Conservation (phyloP, 2,888 invertebrate genomes). For the Campoplex capitator region DNA sequence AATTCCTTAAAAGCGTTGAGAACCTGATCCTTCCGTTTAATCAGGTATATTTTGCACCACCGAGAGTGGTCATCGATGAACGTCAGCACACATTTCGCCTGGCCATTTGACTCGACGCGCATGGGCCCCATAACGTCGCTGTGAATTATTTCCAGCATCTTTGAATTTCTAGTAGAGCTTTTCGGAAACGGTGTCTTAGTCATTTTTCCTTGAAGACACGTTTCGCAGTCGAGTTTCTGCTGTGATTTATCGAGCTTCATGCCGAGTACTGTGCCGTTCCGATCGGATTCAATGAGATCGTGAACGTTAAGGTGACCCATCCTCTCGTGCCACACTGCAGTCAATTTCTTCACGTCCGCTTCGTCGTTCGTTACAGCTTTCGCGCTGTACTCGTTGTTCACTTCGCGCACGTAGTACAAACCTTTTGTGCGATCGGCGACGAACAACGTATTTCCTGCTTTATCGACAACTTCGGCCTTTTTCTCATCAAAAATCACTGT, state of each 20-base stretch:
- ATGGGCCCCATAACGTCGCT: background rate
- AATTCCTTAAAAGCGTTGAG: conserved; percentile 68
- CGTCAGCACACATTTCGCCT: conserved; percentile 69
- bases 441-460: background rate
- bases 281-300: too few species aligned
- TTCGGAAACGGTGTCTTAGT: background rate
- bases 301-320: too few species aligned
- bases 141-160: conserved; percentile 19
- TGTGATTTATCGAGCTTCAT: too few species aligned
- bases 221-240: background rate
- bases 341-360: too few species aligned
- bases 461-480: background rate
- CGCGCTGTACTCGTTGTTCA: too few species aligned
- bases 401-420: background rate
- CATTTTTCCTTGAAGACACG: conserved; percentile 15
- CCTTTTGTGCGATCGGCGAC: background rate
- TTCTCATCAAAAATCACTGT: background rate
- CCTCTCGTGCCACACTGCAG: too few species aligned
- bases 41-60: conserved; percentile 70
- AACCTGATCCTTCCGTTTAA: conserved; percentile 67
- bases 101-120: background rate
- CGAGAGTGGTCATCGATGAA: conserved; percentile 74
- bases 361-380: too few species aligned
- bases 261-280: too few species aligned
- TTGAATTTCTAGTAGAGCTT: background rate